These are phyloP conservation scores for Eufriesea mexicana DNA, from an alignment of 1,140 invertebrate genomes.

Conservation along the genomic window DNA sequence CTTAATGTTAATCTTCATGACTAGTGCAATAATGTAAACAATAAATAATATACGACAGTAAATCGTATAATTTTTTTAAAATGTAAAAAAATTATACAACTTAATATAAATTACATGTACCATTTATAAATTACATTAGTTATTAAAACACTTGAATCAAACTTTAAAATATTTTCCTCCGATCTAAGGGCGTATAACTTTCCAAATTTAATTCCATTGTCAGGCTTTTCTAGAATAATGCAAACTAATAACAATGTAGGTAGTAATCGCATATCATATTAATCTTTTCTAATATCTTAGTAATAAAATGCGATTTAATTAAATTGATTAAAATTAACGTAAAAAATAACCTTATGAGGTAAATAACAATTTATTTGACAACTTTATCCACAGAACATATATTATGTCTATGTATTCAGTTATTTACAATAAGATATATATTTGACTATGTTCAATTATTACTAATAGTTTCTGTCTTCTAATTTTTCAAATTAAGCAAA, in stretches of 20 bases:
- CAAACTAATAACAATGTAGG: slow-evolving; percentile 40
- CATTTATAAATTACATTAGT: neutral
- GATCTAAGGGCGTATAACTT: neutral
- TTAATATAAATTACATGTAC: neutral
- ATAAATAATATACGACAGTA: neutral
- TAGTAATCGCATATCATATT: slow-evolving; percentile 62
- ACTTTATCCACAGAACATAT: neutral
- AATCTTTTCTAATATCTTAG: neutral
- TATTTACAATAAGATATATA: slow-evolving; percentile 7
- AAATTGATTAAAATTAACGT: neutral
- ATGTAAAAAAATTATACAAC: neutral
- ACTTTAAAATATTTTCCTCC: neutral
- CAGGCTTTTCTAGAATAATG: slow-evolving; percentile 3
- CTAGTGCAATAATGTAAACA: neutral
- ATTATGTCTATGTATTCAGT: neutral
- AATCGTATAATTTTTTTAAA: neutral
- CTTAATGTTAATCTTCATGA: neutral
- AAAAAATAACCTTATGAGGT: neutral
- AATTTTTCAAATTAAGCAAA: neutral
- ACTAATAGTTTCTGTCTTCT: neutral
- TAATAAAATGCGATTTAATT: neutral
- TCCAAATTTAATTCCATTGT: slow-evolving; percentile 14
- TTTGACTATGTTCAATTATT: neutral
- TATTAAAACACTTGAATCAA: neutral
- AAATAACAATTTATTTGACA: slow-evolving; percentile 14